These are phyloP conservation scores for Malacoraja senta DNA, from an alignment of 2,797 vertebrate genomes.

Conservation along the genomic window DNA sequence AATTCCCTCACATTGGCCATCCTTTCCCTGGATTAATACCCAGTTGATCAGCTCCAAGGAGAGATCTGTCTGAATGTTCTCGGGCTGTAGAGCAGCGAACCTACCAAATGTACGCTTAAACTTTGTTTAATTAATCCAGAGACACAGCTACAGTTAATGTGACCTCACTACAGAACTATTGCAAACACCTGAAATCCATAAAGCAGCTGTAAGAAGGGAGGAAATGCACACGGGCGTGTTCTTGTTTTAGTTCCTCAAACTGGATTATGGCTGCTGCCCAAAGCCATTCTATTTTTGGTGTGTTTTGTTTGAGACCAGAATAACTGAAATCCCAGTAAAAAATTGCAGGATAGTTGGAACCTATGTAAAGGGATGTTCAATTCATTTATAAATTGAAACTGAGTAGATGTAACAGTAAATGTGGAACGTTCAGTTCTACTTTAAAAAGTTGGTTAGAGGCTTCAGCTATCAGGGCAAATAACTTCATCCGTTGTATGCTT, in stretches of 20 bases:
- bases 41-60: constrained; percentile 15
- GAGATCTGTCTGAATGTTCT: background rate
- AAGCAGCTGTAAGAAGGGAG: background rate
- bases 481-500: background rate
- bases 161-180: background rate
- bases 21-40: background rate
- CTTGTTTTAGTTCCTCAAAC: constrained; percentile 15
- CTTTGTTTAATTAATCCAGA: constrained; percentile 28
- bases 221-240: background rate
- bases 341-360: background rate
- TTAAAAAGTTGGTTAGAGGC: background rate
- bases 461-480: background rate
- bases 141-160: background rate
- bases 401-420: background rate
- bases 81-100: background rate
- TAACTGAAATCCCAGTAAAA: background rate
- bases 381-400: constrained; percentile 8
- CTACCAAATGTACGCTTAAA: background rate
- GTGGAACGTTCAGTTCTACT: background rate
- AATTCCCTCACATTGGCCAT: background rate
- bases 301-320: background rate
- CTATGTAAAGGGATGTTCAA: background rate
- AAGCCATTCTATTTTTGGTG: background rate
- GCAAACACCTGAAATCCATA: constrained; percentile 32
- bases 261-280: background rate